Evolutionary conservation across 2,113 vertebrate genomes (phyloP).

Genomic region (Chaetodon auriga): DNA sequence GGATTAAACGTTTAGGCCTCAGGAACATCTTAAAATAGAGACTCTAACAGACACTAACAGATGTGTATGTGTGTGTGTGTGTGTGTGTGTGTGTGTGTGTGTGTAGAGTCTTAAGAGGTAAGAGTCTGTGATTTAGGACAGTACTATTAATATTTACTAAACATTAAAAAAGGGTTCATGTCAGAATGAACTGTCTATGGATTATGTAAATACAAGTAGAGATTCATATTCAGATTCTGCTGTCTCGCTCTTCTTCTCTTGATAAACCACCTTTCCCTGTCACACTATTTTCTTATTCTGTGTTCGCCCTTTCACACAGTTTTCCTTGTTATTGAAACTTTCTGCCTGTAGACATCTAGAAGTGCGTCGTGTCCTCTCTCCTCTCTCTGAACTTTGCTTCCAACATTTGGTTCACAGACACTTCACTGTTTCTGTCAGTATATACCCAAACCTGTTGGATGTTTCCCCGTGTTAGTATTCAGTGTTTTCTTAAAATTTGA

Average conservation of each 20-base stretch:
- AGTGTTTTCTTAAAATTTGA: background rate
- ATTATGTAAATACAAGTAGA: background rate
- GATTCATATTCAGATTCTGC: background rate
- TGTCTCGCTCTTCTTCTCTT: background rate
- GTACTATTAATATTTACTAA: background rate
- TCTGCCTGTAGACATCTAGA: background rate
- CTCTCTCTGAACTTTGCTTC: background rate
- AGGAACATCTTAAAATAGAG: slow-evolving; percentile 44
- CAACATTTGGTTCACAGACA: background rate
- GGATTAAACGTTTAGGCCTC: slow-evolving; percentile 56
- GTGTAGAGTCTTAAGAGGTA: background rate
- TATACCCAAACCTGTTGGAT: background rate
- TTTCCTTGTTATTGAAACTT: background rate
- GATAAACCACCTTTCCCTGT: background rate
- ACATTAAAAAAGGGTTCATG: background rate
- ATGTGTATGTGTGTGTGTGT: background rate
- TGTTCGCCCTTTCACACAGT: background rate
- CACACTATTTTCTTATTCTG: background rate
- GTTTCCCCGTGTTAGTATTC: background rate
- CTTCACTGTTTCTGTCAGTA: background rate
- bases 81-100: background rate
- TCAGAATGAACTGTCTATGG: background rate
- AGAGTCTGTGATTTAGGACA: background rate
- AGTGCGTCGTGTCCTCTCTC: background rate
- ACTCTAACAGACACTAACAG: slow-evolving; percentile 14